Evolutionary conservation across 2,888 invertebrate genomes (phyloP).

Genomic region (Pteria penguin): DNA sequence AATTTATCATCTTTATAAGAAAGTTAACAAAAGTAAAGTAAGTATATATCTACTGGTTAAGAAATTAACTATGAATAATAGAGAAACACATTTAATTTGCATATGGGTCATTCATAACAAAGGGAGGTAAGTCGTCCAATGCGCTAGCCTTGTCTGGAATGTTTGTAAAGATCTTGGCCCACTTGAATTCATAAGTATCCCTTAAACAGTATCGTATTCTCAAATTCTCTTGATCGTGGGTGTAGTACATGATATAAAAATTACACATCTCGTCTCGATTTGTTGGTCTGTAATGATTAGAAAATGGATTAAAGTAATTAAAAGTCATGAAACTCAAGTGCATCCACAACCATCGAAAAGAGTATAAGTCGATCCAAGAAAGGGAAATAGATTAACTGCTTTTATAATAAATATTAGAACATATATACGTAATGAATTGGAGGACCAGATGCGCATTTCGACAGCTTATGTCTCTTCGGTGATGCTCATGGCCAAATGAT

Average conservation of each 20-base stretch:
- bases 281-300: constrained; percentile 58
- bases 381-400: no score
- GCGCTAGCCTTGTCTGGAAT: constrained; percentile 64
- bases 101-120: constrained; percentile 50
- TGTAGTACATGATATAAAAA: constrained; percentile 76
- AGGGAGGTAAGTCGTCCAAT: constrained; percentile 58
- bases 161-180: constrained; percentile 53
- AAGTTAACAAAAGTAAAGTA: no score
- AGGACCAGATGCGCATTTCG: no score
- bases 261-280: constrained; percentile 77
- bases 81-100: constrained; percentile 26
- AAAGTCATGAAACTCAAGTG: background rate
- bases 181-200: constrained; percentile 59
- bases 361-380: no score
- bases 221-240: constrained; percentile 59
- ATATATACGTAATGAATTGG: no score
- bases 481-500: background rate
- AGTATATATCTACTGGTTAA: no score
- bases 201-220: constrained; percentile 63
- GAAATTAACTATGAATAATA: no score
- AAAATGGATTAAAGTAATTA: no score
- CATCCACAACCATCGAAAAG: background rate
- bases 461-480: no score
- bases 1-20: no score
- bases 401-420: no score